A percentile compares a stretch with the other conserved stretches of the same genome.
These are phyloP conservation scores for Crotalus viridis DNA, from an alignment of 2,113 vertebrate genomes.

Conservation along the genomic window DNA sequence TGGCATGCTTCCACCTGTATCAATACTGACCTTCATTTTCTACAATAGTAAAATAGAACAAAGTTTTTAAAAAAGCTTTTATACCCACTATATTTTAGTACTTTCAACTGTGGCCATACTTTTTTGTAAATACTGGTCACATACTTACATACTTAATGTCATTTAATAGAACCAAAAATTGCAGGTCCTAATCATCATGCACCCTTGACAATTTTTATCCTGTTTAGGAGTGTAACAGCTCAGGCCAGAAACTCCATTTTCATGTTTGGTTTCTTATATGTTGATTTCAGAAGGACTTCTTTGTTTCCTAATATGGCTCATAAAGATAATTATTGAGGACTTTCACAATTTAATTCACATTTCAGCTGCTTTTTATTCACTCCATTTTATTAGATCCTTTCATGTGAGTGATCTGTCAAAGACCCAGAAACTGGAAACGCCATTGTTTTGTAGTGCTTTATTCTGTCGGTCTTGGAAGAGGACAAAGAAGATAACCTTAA, in stretches of 20 bases:
- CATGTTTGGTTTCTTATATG: not conserved
- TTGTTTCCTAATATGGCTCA: not conserved
- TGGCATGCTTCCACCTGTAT: conserved; percentile 34
- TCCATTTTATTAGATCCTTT: not conserved
- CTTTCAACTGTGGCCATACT: conserved; percentile 39
- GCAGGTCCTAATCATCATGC: not conserved
- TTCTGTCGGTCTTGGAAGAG: not conserved
- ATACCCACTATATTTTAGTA: not conserved
- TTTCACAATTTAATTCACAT: not conserved
- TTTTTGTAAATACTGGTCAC: not conserved
- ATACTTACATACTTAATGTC: conserved; percentile 22
- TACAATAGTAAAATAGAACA: conserved; percentile 30
- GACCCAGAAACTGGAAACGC: not conserved
- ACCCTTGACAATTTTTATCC: not conserved
- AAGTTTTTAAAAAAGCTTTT: not conserved
- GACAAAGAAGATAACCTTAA: not conserved
- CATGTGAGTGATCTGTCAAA: not conserved
- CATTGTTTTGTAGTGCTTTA: not conserved
- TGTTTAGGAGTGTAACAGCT: not conserved
- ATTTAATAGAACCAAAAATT: conserved; percentile 1
- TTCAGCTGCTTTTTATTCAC: not conserved
- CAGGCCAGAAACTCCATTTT: not conserved
- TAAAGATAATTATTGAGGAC: not conserved
- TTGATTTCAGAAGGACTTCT: not conserved
- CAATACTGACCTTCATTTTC: conserved; percentile 28